Evolutionary conservation across 2,113 vertebrate species (phyloP).

Genomic region (Asarcornis scutulata): DNA sequence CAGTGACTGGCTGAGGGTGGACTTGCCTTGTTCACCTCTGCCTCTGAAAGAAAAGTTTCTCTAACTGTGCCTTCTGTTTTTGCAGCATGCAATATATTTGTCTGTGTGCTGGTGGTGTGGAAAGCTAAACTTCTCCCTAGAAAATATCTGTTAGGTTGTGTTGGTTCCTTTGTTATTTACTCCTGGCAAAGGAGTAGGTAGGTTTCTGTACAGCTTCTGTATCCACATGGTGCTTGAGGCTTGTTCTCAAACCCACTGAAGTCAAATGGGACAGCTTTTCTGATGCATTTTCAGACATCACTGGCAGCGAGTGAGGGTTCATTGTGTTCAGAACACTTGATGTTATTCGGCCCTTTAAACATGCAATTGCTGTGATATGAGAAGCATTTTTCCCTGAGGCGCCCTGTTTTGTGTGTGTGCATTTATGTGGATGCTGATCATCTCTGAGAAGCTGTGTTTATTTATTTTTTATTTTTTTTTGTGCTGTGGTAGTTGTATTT

Average conservation of each 20-base stretch:
- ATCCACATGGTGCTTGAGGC: not conserved
- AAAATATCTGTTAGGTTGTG: not conserved
- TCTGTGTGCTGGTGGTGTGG: not conserved
- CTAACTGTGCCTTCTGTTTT: not conserved
- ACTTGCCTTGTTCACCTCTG: not conserved
- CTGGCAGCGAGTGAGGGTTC: not conserved
- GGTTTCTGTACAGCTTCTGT: not conserved
- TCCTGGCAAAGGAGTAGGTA: too few relatives aligned
- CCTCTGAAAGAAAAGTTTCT: not conserved
- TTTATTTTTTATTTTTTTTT: not conserved
- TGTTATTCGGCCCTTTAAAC: not conserved
- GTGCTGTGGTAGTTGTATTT: not conserved
- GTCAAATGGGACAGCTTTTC: not conserved
- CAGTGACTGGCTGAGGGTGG: not conserved
- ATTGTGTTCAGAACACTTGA: not conserved
- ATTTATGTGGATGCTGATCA: not conserved
- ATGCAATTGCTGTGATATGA: not conserved
- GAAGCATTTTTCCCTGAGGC: not conserved
- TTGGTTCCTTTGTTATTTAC: not conserved
- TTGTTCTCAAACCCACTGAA: not conserved
- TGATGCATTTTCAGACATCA: not conserved
- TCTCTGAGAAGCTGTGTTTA: not conserved
- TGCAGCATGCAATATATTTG: not conserved
- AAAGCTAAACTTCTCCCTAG: not conserved
- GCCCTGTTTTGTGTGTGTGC: not conserved